Conservation (phyloP, 2,888 invertebrate genomes). For the Cyclophora punctaria region DNA sequence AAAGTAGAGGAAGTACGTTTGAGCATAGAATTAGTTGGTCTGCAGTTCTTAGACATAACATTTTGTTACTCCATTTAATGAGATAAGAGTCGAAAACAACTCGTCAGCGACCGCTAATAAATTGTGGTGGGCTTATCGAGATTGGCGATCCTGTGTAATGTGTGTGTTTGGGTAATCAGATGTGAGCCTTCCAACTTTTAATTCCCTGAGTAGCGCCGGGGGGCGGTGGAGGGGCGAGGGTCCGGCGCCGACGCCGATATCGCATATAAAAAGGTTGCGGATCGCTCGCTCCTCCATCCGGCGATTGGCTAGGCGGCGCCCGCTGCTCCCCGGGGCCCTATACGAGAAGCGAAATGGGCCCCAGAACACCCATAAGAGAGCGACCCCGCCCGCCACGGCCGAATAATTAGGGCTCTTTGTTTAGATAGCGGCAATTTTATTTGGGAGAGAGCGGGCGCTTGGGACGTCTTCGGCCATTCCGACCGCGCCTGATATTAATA, state of each 20-base stretch:
- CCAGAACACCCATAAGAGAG: conserved; percentile 81
- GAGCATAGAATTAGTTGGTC: conserved; percentile 15
- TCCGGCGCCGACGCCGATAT: conserved; percentile 67
- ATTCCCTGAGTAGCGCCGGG: conserved; percentile 51
- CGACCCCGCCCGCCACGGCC: conserved; percentile 79
- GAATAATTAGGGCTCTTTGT: conserved; percentile 80
- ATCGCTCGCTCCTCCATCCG: conserved; percentile 72
- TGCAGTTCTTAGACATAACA: conserved; percentile 21
- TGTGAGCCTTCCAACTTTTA: conserved; percentile 67
- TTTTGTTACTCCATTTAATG: conserved; percentile 34
- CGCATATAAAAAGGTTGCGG: conserved; percentile 74
- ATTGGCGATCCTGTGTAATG: conserved; percentile 61
- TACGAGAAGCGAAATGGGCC: conserved; percentile 80
- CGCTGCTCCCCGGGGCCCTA: conserved; percentile 76
- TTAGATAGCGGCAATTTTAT: conserved; percentile 77
- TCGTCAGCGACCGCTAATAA: conserved; percentile 55
- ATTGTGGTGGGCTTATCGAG: conserved; percentile 62
- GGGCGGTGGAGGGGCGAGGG: conserved; percentile 36
- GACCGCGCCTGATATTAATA: conserved; percentile 71
- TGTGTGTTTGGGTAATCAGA: conserved; percentile 68
- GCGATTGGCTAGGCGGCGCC: conserved; percentile 79
- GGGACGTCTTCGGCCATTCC: conserved; percentile 73
- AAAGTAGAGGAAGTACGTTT: conserved; percentile 15
- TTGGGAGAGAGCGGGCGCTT: conserved; percentile 72
- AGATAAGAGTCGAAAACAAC: conserved; percentile 49